phyloP scores from a whole-genome alignment of 2,888 invertebrate species.

The Chaitophorus viminalis region DNA sequence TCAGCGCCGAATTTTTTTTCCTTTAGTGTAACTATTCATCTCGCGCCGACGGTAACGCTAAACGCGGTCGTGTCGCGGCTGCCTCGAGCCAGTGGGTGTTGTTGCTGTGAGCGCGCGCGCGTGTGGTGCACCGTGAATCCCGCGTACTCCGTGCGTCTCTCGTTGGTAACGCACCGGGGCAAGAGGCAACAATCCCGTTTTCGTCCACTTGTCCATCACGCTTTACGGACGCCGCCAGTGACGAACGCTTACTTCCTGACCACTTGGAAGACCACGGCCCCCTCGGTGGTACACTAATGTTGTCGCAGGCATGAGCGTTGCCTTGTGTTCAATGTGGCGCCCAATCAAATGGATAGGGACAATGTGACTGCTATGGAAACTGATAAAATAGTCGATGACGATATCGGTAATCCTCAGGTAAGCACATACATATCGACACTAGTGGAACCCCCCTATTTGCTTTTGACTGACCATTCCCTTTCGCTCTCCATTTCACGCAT shows the following conservation, averaged over 20 bases:
- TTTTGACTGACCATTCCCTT: neutral
- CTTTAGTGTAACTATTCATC: neutral
- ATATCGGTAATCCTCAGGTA: conserved; percentile 77
- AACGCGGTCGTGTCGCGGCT: conserved; percentile 29
- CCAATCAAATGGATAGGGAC: conserved; percentile 63
- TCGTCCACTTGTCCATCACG: no score
- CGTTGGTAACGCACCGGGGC: neutral
- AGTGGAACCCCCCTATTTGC: no score
- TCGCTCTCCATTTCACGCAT: neutral
- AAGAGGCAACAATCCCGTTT: neutral
- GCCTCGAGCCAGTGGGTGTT: conserved; percentile 50
- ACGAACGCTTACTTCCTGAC: neutral
- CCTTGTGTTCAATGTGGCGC: conserved; percentile 41
- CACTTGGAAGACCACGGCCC: neutral
- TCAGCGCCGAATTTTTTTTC: neutral
- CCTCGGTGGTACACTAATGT: conserved; percentile 4
- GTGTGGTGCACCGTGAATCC: neutral
- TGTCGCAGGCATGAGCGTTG: conserved; percentile 37
- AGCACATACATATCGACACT: conserved; percentile 59
- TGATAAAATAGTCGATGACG: conserved; percentile 88
- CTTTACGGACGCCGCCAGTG: neutral
- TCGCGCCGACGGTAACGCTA: neutral
- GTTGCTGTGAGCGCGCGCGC: conserved; percentile 40
- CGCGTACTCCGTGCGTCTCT: neutral
- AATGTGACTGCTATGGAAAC: conserved; percentile 84